phyloP scores from a whole-genome alignment of 2,797 vertebrate species.

The Columba guinea region DNA sequence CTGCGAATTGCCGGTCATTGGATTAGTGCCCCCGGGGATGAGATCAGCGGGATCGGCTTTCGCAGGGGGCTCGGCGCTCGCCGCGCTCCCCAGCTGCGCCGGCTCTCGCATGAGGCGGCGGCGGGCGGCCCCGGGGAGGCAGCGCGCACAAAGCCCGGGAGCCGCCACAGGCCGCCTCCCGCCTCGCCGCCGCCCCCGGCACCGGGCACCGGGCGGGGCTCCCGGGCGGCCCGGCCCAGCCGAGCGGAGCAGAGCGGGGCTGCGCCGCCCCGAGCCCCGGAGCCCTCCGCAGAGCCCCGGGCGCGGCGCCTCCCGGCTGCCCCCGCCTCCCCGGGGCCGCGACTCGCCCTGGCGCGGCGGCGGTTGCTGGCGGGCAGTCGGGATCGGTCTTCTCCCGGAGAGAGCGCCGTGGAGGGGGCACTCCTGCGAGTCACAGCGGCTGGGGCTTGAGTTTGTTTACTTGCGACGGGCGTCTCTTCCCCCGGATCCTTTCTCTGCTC shows the following conservation, averaged over 20 bases:
- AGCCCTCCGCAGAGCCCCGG: background rate
- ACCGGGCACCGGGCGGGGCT: slow-evolving; percentile 31
- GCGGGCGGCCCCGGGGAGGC: slow-evolving; percentile 40
- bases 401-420: background rate
- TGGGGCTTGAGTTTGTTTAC: background rate
- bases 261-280: slow-evolving; percentile 10
- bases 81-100: slow-evolving; percentile 58
- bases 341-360: background rate
- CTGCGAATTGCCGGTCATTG: slow-evolving; percentile 80
- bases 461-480: background rate
- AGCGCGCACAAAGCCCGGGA: slow-evolving; percentile 49
- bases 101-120: slow-evolving; percentile 62
- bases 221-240: background rate
- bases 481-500: background rate
- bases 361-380: background rate
- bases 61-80: slow-evolving; percentile 73
- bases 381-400: background rate
- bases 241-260: background rate
- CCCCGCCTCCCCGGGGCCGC: background rate
- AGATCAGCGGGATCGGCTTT: slow-evolving; percentile 84
- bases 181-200: background rate
- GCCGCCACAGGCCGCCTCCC: slow-evolving; percentile 48
- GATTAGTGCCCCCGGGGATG: slow-evolving; percentile 81
- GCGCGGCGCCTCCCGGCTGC: background rate
- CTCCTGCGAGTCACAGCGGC: background rate